phyloP scores from a whole-genome alignment of 2,888 invertebrate genomes.

The Eremobia ochroleuca region DNA sequence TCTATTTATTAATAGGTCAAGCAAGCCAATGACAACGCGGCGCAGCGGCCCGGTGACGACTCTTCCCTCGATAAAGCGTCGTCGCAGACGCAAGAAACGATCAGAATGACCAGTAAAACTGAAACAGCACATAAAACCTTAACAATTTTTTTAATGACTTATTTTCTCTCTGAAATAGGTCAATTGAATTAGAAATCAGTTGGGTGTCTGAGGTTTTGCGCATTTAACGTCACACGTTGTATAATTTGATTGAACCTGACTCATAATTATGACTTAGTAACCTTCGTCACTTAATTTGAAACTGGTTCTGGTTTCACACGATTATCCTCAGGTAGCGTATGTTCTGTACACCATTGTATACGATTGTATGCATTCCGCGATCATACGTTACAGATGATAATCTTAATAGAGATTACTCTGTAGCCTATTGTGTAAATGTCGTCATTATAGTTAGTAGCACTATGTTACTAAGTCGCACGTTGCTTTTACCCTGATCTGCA shows the following conservation, averaged over 20 bases:
- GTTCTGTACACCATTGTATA: conserved; percentile 2
- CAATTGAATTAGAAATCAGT: too few species aligned
- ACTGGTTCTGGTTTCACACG: conserved; percentile 26
- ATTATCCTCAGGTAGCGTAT: conserved; percentile 11
- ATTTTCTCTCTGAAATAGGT: too few species aligned
- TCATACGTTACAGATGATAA: conserved; percentile 41
- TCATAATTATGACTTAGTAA: neutral
- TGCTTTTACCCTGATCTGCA: conserved; percentile 32
- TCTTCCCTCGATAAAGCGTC: too few species aligned
- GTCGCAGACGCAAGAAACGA: too few species aligned
- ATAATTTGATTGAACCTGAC: neutral
- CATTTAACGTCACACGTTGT: too few species aligned
- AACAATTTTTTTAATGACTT: too few species aligned
- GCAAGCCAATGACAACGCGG: too few species aligned
- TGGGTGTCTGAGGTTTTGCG: too few species aligned
- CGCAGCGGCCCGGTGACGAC: too few species aligned
- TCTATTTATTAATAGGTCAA: too few species aligned
- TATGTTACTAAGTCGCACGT: conserved; percentile 30
- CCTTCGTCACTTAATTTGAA: conserved; percentile 10
- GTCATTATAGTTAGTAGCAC: conserved; percentile 39
- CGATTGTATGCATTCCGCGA: conserved; percentile 21
- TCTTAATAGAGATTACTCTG: conserved; percentile 54
- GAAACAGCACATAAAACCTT: too few species aligned
- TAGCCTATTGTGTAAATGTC: conserved; percentile 52
- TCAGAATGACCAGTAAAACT: too few species aligned